These are phyloP conservation scores for Spizaetus ornatus DNA, from an alignment of 2,113 vertebrate genomes.

Conservation along the genomic window DNA sequence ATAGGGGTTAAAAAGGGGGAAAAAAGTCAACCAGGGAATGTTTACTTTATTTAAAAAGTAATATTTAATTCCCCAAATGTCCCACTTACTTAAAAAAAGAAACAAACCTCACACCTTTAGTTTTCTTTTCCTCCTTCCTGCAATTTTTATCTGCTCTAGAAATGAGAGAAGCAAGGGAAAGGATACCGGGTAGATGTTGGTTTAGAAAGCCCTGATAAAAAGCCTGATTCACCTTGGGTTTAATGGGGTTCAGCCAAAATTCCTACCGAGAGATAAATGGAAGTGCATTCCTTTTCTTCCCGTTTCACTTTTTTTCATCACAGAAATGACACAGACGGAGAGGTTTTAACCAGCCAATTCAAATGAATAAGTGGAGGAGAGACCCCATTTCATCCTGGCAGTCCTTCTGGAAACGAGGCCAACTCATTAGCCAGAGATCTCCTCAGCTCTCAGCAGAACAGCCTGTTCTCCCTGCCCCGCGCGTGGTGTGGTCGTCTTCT, in stretches of 20 bases:
- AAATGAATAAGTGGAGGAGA: slow-evolving; percentile 45
- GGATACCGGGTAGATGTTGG: background rate
- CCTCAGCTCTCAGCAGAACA: slow-evolving; percentile 15
- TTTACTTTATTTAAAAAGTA: background rate
- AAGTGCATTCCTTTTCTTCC: background rate
- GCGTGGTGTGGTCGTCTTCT: background rate
- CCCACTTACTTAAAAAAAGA: background rate
- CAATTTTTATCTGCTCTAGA: background rate
- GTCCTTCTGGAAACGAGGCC: background rate
- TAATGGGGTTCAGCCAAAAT: background rate
- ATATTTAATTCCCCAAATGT: background rate
- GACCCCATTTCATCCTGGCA: slow-evolving; percentile 66
- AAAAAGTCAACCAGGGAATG: background rate
- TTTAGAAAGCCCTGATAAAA: background rate
- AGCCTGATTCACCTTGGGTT: background rate
- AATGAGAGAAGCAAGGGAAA: background rate
- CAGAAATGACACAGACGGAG: background rate
- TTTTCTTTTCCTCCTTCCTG: background rate
- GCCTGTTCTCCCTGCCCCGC: background rate
- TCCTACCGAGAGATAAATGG: background rate
- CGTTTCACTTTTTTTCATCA: background rate
- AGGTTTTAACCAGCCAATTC: slow-evolving; percentile 20
- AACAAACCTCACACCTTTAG: background rate
- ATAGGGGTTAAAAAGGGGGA: background rate
- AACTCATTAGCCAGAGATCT: slow-evolving; percentile 48